These are phyloP conservation scores for Phrynocephalus guinanensis DNA, from an alignment of 2,797 vertebrate species.

Conservation along the genomic window DNA sequence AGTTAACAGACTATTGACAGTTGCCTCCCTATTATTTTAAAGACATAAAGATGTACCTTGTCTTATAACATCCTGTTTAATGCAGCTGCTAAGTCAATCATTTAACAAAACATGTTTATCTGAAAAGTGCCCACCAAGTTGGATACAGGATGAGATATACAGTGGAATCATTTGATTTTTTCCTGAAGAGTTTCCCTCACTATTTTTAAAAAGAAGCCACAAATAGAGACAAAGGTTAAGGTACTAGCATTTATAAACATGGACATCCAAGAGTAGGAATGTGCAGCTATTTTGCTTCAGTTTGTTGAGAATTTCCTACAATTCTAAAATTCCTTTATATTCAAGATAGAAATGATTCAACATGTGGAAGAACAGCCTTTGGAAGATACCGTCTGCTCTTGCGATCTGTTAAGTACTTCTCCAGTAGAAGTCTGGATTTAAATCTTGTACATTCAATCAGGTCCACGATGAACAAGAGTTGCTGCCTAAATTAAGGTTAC, in stretches of 20 bases:
- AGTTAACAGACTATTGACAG: slow-evolving; percentile 32
- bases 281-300: no score
- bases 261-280: background rate
- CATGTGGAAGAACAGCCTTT: no score
- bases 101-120: background rate
- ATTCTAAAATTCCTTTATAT: no score
- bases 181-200: background rate
- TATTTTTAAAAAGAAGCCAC: background rate
- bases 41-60: slow-evolving; percentile 24
- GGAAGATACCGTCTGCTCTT: no score
- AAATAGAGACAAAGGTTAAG: background rate
- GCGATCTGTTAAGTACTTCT: no score
- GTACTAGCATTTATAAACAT: background rate
- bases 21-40: slow-evolving; percentile 32
- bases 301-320: no score
- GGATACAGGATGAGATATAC: background rate
- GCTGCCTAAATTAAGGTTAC: no score
- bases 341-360: no score
- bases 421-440: no score
- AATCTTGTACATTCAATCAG: no score
- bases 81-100: slow-evolving; percentile 6
- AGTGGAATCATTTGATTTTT: background rate
- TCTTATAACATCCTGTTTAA: slow-evolving; percentile 20
- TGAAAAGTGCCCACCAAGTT: slow-evolving; percentile 2
- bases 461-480: no score